These are phyloP conservation scores for Fragum sueziense DNA, from an alignment of 2,888 invertebrate species.

Conservation along the genomic window DNA sequence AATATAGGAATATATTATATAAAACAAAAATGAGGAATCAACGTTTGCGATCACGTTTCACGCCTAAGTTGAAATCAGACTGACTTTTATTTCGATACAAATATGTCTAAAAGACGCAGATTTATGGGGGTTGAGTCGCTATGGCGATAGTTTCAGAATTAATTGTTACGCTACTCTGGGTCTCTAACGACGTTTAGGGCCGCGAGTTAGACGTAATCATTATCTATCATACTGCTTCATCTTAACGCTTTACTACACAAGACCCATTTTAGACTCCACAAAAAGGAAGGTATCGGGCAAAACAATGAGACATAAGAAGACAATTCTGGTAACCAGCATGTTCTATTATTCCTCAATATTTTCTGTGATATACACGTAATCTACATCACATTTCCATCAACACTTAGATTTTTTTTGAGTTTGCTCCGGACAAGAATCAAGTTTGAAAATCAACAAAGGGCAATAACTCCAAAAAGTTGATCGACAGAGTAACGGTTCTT, in stretches of 20 bases:
- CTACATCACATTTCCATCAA: too few species aligned
- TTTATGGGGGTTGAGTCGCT: constrained; percentile 6
- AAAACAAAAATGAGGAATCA: too few species aligned
- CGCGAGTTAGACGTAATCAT: neutral
- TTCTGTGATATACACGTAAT: neutral
- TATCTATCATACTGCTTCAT: constrained; percentile 5
- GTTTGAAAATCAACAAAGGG: too few species aligned
- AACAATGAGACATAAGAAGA: neutral
- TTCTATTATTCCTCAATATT: neutral
- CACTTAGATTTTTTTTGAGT: too few species aligned
- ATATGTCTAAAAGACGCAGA: neutral
- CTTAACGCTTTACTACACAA: neutral
- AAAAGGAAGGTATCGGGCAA: neutral
- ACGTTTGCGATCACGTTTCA: too few species aligned
- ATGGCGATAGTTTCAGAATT: constrained; percentile 3
- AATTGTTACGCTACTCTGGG: constrained; percentile 4
- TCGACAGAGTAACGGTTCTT: too few species aligned
- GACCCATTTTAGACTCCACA: neutral
- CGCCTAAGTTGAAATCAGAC: neutral
- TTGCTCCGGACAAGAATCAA: too few species aligned
- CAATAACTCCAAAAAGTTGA: too few species aligned
- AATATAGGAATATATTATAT: too few species aligned
- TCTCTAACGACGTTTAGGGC: neutral
- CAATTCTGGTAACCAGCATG: neutral
- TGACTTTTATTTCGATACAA: constrained; percentile 16